These are phyloP conservation scores for Urocyon cinereoargenteus DNA, from an alignment of 2,797 vertebrate genomes.

Conservation along the genomic window DNA sequence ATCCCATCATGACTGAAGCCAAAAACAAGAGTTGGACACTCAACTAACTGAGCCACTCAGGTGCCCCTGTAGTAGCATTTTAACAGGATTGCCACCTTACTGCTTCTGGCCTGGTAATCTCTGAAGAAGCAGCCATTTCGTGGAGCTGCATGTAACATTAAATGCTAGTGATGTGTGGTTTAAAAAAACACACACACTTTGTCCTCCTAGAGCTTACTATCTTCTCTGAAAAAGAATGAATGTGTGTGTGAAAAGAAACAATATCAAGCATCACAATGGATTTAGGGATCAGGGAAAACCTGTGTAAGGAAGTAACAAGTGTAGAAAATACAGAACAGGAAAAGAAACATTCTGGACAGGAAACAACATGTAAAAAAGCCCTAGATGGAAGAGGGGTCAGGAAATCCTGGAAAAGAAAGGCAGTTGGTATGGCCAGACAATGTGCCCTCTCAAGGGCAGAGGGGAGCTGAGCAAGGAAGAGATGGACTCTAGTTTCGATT, in stretches of 20 bases:
- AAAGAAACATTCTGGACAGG: background rate
- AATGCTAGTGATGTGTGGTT: background rate
- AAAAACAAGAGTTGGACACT: background rate
- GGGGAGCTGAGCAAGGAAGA: background rate
- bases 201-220: background rate
- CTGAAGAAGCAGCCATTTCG: background rate
- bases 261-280: background rate
- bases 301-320: background rate
- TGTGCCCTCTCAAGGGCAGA: background rate
- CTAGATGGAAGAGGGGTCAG: background rate
- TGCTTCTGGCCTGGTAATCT: background rate
- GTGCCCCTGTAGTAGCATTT: background rate
- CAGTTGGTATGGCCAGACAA: background rate
- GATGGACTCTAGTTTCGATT: background rate
- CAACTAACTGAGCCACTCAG: background rate
- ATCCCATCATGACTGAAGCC: background rate
- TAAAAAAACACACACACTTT: constrained; percentile 18
- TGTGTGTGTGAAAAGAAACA: background rate
- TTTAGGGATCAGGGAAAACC: background rate
- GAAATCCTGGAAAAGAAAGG: background rate
- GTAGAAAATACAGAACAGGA: background rate
- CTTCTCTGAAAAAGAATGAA: background rate
- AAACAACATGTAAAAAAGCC: background rate
- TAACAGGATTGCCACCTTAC: background rate
- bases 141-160: background rate